Evolutionary conservation across 1,140 invertebrate species (phyloP).

Genomic region (Latrodectus geometricus): DNA sequence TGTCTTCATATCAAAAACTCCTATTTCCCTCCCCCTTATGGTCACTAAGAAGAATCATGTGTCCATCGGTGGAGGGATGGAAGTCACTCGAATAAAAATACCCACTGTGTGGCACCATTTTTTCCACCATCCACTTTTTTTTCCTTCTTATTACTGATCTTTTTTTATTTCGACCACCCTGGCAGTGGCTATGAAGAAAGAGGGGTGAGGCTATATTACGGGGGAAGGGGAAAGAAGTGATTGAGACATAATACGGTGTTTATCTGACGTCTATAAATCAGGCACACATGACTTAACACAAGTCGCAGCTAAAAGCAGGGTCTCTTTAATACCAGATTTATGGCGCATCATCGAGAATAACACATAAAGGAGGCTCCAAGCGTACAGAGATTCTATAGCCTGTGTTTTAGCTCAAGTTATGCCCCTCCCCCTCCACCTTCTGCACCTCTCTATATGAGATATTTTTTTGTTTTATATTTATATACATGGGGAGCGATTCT

Average conservation of each 20-base stretch:
- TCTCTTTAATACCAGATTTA: constrained; percentile 60
- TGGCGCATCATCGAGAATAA: constrained; percentile 59
- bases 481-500: too few relatives aligned
- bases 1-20: too few relatives aligned
- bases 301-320: constrained; percentile 54
- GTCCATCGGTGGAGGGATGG: too few relatives aligned
- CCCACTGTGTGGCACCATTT: constrained; percentile 44
- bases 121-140: constrained; percentile 45
- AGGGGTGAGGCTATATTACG: constrained; percentile 30
- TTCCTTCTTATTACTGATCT: constrained; percentile 14
- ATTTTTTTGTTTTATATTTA: too few relatives aligned
- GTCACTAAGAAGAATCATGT: too few relatives aligned
- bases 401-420: constrained; percentile 13
- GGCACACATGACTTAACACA: constrained; percentile 57
- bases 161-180: constrained; percentile 8
- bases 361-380: constrained; percentile 44
- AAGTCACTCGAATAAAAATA: constrained; percentile 57
- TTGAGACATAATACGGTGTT: constrained; percentile 62
- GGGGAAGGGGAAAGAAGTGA: constrained; percentile 41
- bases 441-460: too few relatives aligned
- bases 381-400: constrained; percentile 6
- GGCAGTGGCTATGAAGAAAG: constrained; percentile 7
- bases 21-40: too few relatives aligned
- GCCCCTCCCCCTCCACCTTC: not conserved
- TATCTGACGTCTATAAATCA: constrained; percentile 62